Evolutionary conservation across 2,888 invertebrate genomes (phyloP).

Genomic region (Cepaea hortensis): DNA sequence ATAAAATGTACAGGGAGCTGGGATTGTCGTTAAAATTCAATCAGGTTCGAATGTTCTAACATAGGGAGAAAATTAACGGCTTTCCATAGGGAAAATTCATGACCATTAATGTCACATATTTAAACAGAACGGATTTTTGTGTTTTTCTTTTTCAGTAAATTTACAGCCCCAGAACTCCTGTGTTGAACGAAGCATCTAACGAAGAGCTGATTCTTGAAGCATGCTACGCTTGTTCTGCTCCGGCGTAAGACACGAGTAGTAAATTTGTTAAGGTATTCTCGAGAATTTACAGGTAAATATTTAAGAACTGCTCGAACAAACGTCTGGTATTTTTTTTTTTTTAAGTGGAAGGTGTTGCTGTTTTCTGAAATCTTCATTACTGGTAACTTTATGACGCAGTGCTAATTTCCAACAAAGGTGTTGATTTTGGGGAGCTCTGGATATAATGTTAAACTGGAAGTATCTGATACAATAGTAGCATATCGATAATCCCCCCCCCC

Average conservation of each 20-base stretch:
- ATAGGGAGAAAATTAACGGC: conserved; percentile 24
- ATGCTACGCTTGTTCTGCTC: neutral
- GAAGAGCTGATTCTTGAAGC: neutral
- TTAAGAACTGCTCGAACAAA: neutral
- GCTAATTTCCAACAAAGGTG: neutral
- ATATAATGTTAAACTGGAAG: neutral
- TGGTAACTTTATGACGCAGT: neutral
- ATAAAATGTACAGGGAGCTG: conserved; percentile 8
- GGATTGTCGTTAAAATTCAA: conserved; percentile 38
- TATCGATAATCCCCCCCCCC: too few species aligned
- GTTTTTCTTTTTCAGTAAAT: neutral
- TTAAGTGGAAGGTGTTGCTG: too few species aligned
- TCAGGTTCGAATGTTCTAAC: conserved; percentile 25
- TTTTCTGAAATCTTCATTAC: too few species aligned
- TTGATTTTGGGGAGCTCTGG: neutral
- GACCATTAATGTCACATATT: conserved; percentile 33
- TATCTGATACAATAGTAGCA: too few species aligned
- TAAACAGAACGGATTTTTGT: neutral
- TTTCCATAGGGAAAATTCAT: conserved; percentile 29
- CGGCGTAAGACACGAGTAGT: neutral
- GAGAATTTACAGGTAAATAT: conserved; percentile 8
- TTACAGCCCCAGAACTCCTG: neutral
- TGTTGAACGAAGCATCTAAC: conserved; percentile 1
- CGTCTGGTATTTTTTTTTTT: too few species aligned
- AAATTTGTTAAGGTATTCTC: neutral